Evolutionary conservation across 2,888 invertebrate genomes (phyloP).

Genomic region (Drosophila koepferae): DNA sequence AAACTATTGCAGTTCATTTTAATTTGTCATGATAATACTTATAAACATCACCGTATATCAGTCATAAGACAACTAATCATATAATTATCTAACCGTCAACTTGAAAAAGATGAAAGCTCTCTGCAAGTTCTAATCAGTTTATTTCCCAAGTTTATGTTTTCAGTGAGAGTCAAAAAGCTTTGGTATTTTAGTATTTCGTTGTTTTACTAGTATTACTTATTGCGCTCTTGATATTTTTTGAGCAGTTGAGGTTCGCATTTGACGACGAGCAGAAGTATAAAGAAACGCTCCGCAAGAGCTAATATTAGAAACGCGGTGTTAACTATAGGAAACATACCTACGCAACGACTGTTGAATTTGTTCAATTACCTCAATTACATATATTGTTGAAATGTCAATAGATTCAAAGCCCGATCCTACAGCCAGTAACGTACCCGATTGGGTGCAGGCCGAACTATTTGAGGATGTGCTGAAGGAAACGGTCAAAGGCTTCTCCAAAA

Average conservation of each 20-base stretch:
- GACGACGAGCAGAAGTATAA: background rate
- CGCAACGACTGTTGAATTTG: background rate
- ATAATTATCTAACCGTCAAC: background rate
- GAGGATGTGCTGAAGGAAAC: slow-evolving; percentile 42
- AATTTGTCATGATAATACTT: too few relatives aligned
- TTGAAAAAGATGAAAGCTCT: slow-evolving; percentile 4
- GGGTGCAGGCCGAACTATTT: slow-evolving; percentile 59
- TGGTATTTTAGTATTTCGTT: background rate
- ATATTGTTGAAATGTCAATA: slow-evolving; percentile 20
- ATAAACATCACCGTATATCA: background rate
- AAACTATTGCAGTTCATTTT: background rate
- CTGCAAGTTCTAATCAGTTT: background rate
- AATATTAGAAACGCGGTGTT: slow-evolving; percentile 19
- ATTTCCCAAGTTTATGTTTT: background rate
- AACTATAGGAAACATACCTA: background rate
- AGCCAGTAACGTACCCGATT: slow-evolving; percentile 46
- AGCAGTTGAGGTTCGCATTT: background rate
- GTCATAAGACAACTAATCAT: background rate
- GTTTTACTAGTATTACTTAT: background rate
- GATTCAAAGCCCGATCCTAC: slow-evolving; percentile 13
- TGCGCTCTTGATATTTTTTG: background rate
- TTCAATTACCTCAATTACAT: slow-evolving; percentile 1
- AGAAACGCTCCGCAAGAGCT: background rate
- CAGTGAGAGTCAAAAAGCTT: slow-evolving; percentile 21
- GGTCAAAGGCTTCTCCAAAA: slow-evolving; percentile 41